A percentile compares a stretch with the other conserved stretches of the same genome.
phyloP scores from a whole-genome alignment of 2,113 vertebrate genomes.

The Ancistrus triradiatus region DNA sequence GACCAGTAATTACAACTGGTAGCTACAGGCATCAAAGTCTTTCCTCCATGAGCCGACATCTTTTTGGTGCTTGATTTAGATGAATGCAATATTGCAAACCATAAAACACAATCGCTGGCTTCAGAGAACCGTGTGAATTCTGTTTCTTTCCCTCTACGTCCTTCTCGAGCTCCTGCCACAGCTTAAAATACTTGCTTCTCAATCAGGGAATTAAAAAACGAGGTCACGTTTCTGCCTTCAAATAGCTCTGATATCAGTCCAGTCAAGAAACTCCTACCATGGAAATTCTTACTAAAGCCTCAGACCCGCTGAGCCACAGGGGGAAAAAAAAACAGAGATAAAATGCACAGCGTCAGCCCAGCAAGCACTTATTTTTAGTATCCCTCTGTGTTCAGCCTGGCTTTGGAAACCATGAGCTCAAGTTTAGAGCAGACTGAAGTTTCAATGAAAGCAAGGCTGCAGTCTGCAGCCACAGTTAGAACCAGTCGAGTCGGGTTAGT shows the following conservation, averaged over 20 bases:
- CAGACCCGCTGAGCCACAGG: background rate
- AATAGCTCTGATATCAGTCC: conserved; percentile 9
- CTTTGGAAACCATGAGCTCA: conserved; percentile 26
- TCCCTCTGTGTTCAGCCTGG: background rate
- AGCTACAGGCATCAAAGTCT: no score
- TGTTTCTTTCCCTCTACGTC: background rate
- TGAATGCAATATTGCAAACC: no score
- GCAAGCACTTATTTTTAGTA: conserved; percentile 6
- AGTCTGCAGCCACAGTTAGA: conserved; percentile 2
- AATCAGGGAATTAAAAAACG: conserved; percentile 32
- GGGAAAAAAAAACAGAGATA: conserved; percentile 2
- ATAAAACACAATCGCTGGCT: no score
- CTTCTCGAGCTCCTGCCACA: background rate
- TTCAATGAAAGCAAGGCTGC: conserved; percentile 30
- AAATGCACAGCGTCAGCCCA: background rate
- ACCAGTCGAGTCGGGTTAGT: background rate
- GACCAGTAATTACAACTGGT: no score
- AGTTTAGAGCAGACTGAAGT: background rate
- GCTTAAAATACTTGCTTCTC: conserved; percentile 19
- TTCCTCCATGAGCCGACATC: no score
- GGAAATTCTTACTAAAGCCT: conserved; percentile 16
- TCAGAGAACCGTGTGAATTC: background rate
- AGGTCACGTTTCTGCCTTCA: conserved; percentile 10
- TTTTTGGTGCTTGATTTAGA: no score
- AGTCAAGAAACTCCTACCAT: background rate